Percentiles rank a stretch among this genome's conserved stretches.
phyloP scores from a whole-genome alignment of 2,888 invertebrate species.

The Calameuta pallipes region DNA sequence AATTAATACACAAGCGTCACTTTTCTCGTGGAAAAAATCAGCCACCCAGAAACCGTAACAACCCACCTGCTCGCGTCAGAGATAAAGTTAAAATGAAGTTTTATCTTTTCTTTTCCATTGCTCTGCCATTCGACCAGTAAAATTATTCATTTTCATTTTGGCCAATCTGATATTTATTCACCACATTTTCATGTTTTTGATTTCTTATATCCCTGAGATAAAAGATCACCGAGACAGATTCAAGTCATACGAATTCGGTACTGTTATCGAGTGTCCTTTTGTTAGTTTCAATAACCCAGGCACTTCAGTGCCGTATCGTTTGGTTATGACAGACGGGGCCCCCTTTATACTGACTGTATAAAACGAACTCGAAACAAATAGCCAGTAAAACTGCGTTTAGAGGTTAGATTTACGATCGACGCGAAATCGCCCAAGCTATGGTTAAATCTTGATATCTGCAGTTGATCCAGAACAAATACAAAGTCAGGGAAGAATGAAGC shows the following conservation, averaged over 20 bases:
- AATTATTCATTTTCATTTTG: neutral
- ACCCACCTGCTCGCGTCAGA: too few relatives aligned
- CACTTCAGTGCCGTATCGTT: neutral
- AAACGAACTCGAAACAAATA: neutral
- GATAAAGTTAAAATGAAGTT: neutral
- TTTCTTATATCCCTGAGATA: neutral
- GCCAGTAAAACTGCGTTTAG: neutral
- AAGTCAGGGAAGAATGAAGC: neutral
- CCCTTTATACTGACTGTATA: neutral
- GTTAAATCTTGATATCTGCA: neutral
- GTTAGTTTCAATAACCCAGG: too few relatives aligned
- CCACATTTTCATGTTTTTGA: neutral
- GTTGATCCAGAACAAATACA: neutral
- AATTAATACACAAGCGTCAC: conserved; percentile 56
- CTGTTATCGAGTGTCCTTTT: neutral
- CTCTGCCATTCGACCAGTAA: neutral
- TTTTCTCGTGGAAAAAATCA: conserved; percentile 4
- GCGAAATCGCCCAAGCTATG: neutral
- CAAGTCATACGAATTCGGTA: neutral
- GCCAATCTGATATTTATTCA: neutral
- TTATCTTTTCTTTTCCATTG: neutral
- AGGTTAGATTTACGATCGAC: neutral
- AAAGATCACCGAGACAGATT: neutral
- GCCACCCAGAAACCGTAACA: conserved; percentile 4
- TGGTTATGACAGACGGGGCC: neutral